Conservation (phyloP, 2,797 vertebrate genomes). For the Clarias pachynema region DNA sequence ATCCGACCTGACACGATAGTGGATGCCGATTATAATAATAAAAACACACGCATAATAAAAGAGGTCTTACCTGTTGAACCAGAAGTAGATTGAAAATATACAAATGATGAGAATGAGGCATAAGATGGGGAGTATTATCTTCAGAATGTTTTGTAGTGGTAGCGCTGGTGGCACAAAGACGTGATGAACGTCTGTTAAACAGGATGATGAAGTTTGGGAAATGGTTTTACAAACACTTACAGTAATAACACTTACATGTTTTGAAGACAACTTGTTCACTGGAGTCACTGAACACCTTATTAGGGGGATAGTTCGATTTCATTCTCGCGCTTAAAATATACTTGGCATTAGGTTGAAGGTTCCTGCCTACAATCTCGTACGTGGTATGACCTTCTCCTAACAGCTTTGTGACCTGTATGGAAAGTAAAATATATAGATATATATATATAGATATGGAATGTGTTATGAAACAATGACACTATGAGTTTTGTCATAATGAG, state of each 20-base stretch:
- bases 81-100: conserved; percentile 42
- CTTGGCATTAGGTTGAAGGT: conserved; percentile 43
- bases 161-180: conserved; percentile 25
- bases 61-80: conserved; percentile 48
- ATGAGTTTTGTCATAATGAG: not conserved
- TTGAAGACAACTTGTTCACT: conserved; percentile 45
- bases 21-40: not conserved
- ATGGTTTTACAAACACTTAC: not conserved
- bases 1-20: not conserved
- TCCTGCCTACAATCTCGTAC: conserved; percentile 35
- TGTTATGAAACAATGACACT: not conserved
- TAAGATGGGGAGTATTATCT: conserved; percentile 32
- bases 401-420: not conserved
- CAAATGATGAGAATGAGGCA: conserved; percentile 46
- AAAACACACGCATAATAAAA: not conserved
- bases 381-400: not conserved
- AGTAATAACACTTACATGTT: conserved; percentile 44
- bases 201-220: too few species aligned
- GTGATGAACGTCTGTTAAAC: not conserved
- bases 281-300: conserved; percentile 51
- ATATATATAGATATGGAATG: not conserved
- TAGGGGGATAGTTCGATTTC: not conserved
- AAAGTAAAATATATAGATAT: too few species aligned
- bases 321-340: conserved; percentile 52
- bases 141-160: not conserved